Conservation (phyloP, 2,888 invertebrate genomes). For the Drosophila neotestacea region DNA sequence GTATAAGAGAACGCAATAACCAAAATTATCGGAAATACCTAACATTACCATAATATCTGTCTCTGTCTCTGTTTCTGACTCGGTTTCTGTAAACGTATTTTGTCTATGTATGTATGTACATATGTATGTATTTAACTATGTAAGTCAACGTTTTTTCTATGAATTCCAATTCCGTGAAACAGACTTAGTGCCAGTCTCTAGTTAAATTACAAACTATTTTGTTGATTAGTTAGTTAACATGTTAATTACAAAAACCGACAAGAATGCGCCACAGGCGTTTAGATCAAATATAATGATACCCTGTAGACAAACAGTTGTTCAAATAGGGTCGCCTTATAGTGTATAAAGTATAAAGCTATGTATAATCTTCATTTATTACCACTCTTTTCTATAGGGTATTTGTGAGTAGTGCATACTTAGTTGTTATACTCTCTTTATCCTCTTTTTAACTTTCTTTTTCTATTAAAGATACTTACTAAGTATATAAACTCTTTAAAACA, state of each 20-base stretch:
- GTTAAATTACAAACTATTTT: slow-evolving; percentile 32
- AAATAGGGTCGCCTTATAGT: neutral
- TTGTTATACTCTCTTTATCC: neutral
- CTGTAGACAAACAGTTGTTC: neutral
- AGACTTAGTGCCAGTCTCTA: slow-evolving; percentile 26
- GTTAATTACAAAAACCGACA: slow-evolving; percentile 15
- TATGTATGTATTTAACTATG: neutral
- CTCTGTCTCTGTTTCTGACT: neutral
- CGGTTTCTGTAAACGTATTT: neutral
- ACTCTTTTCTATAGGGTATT: too few species aligned
- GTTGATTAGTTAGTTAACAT: slow-evolving; percentile 29
- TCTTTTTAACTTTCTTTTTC: neutral
- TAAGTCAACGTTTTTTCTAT: slow-evolving; percentile 24
- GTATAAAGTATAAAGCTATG: neutral
- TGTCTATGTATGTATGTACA: slow-evolving; percentile 1
- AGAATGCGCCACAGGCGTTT: slow-evolving; percentile 17
- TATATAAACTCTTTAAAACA: too few species aligned
- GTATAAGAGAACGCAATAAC: slow-evolving; percentile 27
- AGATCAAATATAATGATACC: slow-evolving; percentile 17
- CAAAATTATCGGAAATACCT: slow-evolving; percentile 47
- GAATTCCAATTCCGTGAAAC: slow-evolving; percentile 26
- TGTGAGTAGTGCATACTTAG: neutral
- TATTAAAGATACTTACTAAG: neutral
- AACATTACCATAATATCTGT: slow-evolving; percentile 11
- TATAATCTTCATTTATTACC: too few species aligned